Conservation (phyloP, 1,140 invertebrate genomes). For the Cydia splendana region DNA sequence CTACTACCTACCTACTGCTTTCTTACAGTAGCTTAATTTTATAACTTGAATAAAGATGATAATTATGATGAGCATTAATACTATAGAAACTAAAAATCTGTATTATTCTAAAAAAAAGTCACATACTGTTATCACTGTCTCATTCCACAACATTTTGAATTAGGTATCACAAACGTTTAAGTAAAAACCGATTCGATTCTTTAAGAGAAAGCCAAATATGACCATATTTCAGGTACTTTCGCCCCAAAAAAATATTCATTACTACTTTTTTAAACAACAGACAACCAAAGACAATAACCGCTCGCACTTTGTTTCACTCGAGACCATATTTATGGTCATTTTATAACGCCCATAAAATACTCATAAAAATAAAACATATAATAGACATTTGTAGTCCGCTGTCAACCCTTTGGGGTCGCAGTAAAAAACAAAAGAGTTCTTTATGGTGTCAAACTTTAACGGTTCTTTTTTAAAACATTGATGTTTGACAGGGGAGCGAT, state of each 20-base stretch:
- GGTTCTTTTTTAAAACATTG: not conserved
- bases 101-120: not conserved
- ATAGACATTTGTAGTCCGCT: slow-evolving; percentile 34
- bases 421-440: slow-evolving; percentile 39
- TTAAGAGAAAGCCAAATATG: not conserved
- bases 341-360: slow-evolving; percentile 43
- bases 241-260: not conserved
- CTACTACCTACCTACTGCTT: too few relatives aligned
- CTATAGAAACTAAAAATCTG: too few relatives aligned
- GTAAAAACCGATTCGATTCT: not conserved
- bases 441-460: slow-evolving; percentile 12
- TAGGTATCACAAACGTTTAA: not conserved
- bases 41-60: too few relatives aligned
- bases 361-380: slow-evolving; percentile 40
- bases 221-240: slow-evolving; percentile 5
- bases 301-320: slow-evolving; percentile 37
- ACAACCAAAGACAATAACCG: not conserved
- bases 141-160: not conserved
- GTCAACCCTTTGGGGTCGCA: slow-evolving; percentile 44
- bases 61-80: too few relatives aligned
- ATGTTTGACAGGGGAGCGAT: too few relatives aligned
- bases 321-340: slow-evolving; percentile 43
- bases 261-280: slow-evolving; percentile 7
- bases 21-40: too few relatives aligned
- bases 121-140: not conserved